Base-by-base conservation (phyloP, 2,888 invertebrate species). In the Nowickia ferox region DNA sequence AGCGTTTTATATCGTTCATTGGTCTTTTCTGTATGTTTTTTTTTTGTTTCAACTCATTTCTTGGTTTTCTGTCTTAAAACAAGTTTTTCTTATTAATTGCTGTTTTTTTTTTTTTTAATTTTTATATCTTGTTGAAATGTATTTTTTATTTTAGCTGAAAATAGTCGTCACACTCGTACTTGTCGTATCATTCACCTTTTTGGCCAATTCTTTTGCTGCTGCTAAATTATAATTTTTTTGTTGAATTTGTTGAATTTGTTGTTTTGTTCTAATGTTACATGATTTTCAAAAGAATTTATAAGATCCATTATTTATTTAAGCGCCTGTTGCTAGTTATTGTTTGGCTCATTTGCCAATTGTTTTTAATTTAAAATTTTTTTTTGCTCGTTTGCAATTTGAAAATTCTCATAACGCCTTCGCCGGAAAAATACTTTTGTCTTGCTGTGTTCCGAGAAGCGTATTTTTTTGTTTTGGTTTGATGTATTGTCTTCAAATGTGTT, bases 351-450 rank as follows among this genome's bases (percentile, higher is more conserved):
- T 59, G 38, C 30, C 55, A 5, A 59, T 15, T 44, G 9, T 78
- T 44, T 51, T 46, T 44, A 15, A 15, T 38, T 38, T 59, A 53
- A 13, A 55, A n/a, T n/a, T n/a, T n/a, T n/a, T n/a, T 55, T 13
- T 61, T 40, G 17, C 22, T 10, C 13, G 1, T 38, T 38, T 57
- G 57, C 15, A 40, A 66, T 68, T 63, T 71, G 46, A 59, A 82
- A 82, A 57, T 82, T 86, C 85, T 79, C 85, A 86, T 71, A 82
- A 82, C 85, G 78, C 85, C 85, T 85, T 86, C 79, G 42, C 17
- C 44, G 81, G 65, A 75, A 85, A 85, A 82, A 57, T 55, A 55
- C 19, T 46, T 57, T 72, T 76, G 51, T 44, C 57, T 10, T 71
- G 55, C 69, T 75, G 48, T 65, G 15, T 86, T 86, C 82, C 46